Percentiles rank a stretch among this genome's conserved stretches.
Conservation (phyloP, 2,797 vertebrate species). For the Crocodylus rhombifer region DNA sequence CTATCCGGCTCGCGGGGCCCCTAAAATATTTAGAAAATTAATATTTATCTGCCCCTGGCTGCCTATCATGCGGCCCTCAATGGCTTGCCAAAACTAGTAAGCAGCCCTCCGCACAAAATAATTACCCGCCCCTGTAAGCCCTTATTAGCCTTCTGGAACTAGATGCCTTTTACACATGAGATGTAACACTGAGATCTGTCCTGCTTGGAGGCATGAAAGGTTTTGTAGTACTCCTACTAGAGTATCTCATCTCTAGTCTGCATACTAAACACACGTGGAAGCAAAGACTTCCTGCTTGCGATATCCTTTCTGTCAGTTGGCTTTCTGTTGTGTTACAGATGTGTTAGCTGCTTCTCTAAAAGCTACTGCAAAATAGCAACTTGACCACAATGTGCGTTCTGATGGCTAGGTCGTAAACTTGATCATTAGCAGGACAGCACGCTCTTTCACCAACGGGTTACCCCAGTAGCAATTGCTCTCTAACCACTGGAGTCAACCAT, state of each 20-base stretch:
- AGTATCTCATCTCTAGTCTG: neutral
- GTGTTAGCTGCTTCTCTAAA: neutral
- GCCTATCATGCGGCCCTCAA: no score
- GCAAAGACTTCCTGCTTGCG: fast-evolving
- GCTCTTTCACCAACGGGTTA: fast-evolving
- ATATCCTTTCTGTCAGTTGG: neutral
- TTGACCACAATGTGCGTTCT: neutral
- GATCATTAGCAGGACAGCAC: neutral
- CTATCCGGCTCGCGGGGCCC: no score
- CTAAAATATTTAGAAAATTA: no score
- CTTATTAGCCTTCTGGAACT: neutral
- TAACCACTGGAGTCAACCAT: fast-evolving
- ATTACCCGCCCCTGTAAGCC: no score
- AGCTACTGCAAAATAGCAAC: neutral
- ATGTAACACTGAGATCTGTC: neutral
- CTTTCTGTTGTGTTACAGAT: fast-evolving
- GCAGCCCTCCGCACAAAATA: no score
- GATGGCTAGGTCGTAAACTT: neutral
- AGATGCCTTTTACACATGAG: neutral
- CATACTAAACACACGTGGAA: fast-evolving
- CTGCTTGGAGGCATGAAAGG: conserved; percentile 20
- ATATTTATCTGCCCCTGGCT: no score
- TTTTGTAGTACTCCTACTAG: neutral
- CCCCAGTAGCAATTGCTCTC: neutral
- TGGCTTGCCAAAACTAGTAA: no score